Percentiles rank a stretch among this genome's conserved stretches.
Conservation (phyloP, 2,797 vertebrate species). For the Chelmon rostratus region DNA sequence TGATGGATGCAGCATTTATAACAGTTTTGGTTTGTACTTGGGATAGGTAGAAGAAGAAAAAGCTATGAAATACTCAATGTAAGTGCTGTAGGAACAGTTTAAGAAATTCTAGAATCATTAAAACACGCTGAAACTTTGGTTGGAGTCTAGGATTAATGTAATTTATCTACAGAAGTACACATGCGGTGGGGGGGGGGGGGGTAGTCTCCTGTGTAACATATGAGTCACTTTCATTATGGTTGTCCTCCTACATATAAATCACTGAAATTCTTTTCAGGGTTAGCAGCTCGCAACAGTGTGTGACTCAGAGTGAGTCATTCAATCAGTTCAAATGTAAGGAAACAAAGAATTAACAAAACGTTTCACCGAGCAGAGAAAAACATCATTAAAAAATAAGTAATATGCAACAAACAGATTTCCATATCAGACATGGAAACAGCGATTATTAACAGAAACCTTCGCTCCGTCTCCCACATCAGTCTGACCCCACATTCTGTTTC, state of each 20-base stretch:
- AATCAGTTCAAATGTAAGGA: background rate
- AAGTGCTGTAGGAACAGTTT: background rate
- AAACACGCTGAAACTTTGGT: background rate
- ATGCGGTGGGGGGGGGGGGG: background rate
- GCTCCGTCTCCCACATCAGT: no score
- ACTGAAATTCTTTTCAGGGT: background rate
- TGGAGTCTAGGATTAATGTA: background rate
- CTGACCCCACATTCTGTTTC: background rate
- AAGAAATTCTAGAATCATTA: background rate
- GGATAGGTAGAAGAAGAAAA: background rate
- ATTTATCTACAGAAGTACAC: background rate
- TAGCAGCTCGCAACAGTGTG: background rate
- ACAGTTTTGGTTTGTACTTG: background rate
- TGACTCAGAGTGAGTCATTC: slow-evolving; percentile 4
- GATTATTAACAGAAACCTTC: background rate
- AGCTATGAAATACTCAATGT: background rate
- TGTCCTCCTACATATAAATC: slow-evolving; percentile 16
- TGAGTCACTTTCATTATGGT: background rate
- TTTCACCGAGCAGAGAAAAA: background rate
- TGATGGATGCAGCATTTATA: background rate
- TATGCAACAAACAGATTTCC: background rate
- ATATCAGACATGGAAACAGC: background rate
- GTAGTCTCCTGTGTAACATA: background rate
- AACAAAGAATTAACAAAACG: slow-evolving; percentile 13
- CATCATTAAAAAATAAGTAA: background rate